Percentiles rank a stretch among this genome's conserved stretches.
These are phyloP conservation scores for Drosophila mayaguana DNA, from an alignment of 2,888 invertebrate species.

Conservation along the genomic window DNA sequence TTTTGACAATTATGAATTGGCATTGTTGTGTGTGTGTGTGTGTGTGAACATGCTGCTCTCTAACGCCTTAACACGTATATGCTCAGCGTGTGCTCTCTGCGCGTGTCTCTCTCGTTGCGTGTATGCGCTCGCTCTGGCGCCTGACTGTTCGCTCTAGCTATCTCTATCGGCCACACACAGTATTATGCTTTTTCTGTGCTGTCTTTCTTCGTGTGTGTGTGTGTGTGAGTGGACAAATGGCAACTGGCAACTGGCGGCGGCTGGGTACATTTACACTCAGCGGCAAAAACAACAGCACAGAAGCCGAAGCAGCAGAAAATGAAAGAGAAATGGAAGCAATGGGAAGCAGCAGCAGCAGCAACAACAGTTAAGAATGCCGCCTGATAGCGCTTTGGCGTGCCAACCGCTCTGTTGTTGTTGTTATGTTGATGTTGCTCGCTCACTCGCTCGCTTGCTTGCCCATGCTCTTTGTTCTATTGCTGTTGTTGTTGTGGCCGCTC, in stretches of 20 bases:
- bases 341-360: conserved; percentile 12
- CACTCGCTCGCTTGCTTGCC: conserved; percentile 10
- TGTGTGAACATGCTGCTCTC: conserved; percentile 23
- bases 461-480: not conserved
- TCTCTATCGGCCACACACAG: conserved; percentile 49
- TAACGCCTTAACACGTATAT: conserved; percentile 10
- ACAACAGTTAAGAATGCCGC: conserved; percentile 51
- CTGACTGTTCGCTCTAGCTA: conserved; percentile 33
- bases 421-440: not conserved
- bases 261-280: conserved; percentile 51
- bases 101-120: conserved; percentile 48
- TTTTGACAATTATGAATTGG: conserved; percentile 70
- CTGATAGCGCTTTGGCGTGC: conserved; percentile 63
- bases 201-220: conserved; percentile 2
- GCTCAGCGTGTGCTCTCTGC: conserved; percentile 45
- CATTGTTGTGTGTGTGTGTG: conserved; percentile 52
- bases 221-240: conserved; percentile 26
- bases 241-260: conserved; percentile 49
- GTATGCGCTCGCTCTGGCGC: conserved; percentile 32
- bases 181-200: conserved; percentile 24
- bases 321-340: conserved; percentile 7
- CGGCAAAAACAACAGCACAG: conserved; percentile 19
- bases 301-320: conserved; percentile 8
- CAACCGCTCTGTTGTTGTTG: conserved; percentile 10
- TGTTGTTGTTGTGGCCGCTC: conserved; percentile 12